Conservation (phyloP, 2,113 vertebrate species). For the Notarius lentiginosus region DNA sequence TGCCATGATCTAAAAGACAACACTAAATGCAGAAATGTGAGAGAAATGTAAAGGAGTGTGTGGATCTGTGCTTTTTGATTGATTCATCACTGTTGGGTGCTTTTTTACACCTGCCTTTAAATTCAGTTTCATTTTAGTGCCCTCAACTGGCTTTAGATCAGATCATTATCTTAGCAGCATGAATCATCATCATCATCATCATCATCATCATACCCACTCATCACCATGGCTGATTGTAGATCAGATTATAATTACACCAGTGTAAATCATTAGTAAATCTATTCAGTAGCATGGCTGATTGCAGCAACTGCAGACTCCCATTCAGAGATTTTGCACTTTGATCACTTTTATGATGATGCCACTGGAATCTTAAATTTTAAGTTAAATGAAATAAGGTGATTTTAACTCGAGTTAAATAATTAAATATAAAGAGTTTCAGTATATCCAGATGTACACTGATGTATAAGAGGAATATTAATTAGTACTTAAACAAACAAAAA, state of each 20-base stretch:
- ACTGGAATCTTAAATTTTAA: not conserved
- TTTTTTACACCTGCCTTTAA: conserved; percentile 51
- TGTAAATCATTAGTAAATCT: conserved; percentile 59
- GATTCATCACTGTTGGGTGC: conserved; percentile 37
- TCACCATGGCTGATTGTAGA: conserved; percentile 45
- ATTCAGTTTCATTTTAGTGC: conserved; percentile 51
- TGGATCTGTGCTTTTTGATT: not conserved
- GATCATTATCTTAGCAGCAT: conserved; percentile 59
- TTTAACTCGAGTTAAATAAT: not conserved
- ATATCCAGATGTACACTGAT: not conserved
- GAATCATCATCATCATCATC: conserved; percentile 59
- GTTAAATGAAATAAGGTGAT: not conserved
- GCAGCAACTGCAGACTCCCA: conserved; percentile 45
- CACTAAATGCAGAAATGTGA: not conserved
- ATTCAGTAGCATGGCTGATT: conserved; percentile 53
- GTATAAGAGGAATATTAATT: not conserved
- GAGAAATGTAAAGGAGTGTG: not conserved
- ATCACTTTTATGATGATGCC: conserved; percentile 35
- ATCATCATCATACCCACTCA: conserved; percentile 37
- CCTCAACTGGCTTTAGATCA: conserved; percentile 55
- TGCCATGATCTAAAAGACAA: conserved; percentile 42
- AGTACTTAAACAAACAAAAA: not conserved
- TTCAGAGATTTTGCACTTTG: conserved; percentile 42
- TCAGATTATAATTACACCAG: conserved; percentile 56
- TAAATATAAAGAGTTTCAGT: not conserved